Conservation (phyloP, 1,140 invertebrate genomes). For the Orchestia grillus region DNA sequence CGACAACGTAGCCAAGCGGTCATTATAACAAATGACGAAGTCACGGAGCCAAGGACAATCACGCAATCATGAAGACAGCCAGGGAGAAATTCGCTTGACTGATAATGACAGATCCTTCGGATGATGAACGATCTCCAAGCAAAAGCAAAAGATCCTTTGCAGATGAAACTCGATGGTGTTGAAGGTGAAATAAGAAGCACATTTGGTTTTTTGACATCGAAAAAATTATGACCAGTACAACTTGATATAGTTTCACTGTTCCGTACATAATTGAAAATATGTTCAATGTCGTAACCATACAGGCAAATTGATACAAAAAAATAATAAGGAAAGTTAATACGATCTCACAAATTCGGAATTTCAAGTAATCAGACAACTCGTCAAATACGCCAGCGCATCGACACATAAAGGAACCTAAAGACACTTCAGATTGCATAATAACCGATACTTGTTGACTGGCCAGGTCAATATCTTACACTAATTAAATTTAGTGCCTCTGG, state of each 20-base stretch:
- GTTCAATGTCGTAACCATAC: too few relatives aligned
- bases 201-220: neutral
- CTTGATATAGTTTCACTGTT: neutral
- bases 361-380: too few relatives aligned
- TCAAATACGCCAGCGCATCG: too few relatives aligned
- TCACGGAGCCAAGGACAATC: neutral
- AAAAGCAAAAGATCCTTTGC: neutral
- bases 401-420: too few relatives aligned
- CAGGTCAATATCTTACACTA: too few relatives aligned
- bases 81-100: neutral
- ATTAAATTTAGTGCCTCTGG: too few relatives aligned
- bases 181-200: neutral
- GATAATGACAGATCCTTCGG: neutral
- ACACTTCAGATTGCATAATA: too few relatives aligned
- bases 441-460: too few relatives aligned
- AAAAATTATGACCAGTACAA: neutral
- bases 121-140: neutral
- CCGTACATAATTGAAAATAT: neutral
- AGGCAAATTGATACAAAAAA: too few relatives aligned
- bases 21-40: neutral
- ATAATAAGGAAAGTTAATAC: too few relatives aligned
- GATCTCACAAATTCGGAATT: too few relatives aligned
- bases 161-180: neutral
- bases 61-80: neutral
- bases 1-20: neutral